Base-by-base conservation (phyloP, 1,140 invertebrate genomes). In the Ips typographus region DNA sequence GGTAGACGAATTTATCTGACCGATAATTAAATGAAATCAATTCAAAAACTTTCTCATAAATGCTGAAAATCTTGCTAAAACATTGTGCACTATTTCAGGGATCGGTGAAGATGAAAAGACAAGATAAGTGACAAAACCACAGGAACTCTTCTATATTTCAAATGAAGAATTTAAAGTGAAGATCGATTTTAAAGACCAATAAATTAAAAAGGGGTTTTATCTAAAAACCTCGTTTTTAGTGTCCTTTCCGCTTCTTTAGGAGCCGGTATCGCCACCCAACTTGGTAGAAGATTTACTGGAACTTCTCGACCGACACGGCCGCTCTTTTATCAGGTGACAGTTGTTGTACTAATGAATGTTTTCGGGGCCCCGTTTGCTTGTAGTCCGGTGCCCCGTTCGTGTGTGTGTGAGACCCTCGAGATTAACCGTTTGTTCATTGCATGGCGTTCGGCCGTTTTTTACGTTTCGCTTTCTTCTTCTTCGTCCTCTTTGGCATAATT, bases 261-360 rank as follows among this genome's bases (percentile, higher is more conserved):
- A 57, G 68, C 61, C 55, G 51, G 61, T 37, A 57, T 70, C 61
- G 61, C 60, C 61, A 64, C 61, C 61, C 61, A 70, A 64, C 51
- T 57, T 59, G 68, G 60, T 63, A 51, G 41, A 75, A 77, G 76
- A 77, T 77, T 77, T 77, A 77, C 53, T 75, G 71, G 70, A 60
- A 72, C 70, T 72, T 61, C 70, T 70, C 68, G 73, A 72, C 76
- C 76, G 74, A 77, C 76, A 77, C 73, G 73, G 73, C 70, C 72
- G 74, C 76, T 76, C 72, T 67, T 77, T 77, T 77, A 77, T 77
- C 76, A 77, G 76, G 76, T 77, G 76, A 77, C 76, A 77, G 72
- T 77, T 77, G 72, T 75, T 76, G 76, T 77, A 76, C 75, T 77
- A 77, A 77, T 77, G 76, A 77, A 77, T 77, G 76, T 77, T 77